Percentiles rank a stretch among this genome's conserved stretches.
Evolutionary conservation across 1,140 invertebrate genomes (phyloP).

Genomic region (Drosophila albomicans): DNA sequence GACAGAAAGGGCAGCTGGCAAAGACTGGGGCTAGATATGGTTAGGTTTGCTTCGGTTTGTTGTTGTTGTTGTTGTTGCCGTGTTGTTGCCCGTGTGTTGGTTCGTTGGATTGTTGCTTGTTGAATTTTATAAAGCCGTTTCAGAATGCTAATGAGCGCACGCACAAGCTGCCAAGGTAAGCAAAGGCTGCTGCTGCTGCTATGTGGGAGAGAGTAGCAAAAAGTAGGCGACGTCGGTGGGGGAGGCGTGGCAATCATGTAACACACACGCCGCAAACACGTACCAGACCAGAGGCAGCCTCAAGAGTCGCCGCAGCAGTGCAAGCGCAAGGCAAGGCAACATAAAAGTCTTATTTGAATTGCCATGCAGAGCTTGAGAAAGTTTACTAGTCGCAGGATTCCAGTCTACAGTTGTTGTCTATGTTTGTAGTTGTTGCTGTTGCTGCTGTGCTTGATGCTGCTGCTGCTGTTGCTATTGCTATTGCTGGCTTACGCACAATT

Average conservation of each 20-base stretch:
- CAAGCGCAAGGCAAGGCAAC: constrained; percentile 54
- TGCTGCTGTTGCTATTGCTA: constrained; percentile 28
- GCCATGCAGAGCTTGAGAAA: constrained; percentile 78
- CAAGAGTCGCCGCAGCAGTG: constrained; percentile 28
- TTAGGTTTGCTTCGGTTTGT: constrained; percentile 48
- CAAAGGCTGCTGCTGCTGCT: constrained; percentile 24
- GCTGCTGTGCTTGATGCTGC: constrained; percentile 8
- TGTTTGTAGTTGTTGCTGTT: not conserved
- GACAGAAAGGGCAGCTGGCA: not conserved
- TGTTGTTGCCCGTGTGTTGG: constrained; percentile 24
- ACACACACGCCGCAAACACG: constrained; percentile 79
- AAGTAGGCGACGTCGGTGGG: not conserved
- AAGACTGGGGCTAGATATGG: constrained; percentile 11
- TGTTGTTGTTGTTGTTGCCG: constrained; percentile 4
- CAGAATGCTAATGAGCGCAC: constrained; percentile 82
- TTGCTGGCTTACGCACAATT: constrained; percentile 78
- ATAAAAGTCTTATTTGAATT: constrained; percentile 83
- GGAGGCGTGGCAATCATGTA: constrained; percentile 72
- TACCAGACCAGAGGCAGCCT: constrained; percentile 46
- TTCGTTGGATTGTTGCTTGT: constrained; percentile 63
- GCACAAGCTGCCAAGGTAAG: constrained; percentile 79
- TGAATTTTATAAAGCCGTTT: constrained; percentile 83
- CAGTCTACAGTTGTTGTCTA: constrained; percentile 26
- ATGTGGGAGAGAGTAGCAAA: not conserved
- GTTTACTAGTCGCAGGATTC: constrained; percentile 50